These are phyloP conservation scores for Pycnonotus jocosus DNA, from an alignment of 2,113 vertebrate species.

Conservation along the genomic window DNA sequence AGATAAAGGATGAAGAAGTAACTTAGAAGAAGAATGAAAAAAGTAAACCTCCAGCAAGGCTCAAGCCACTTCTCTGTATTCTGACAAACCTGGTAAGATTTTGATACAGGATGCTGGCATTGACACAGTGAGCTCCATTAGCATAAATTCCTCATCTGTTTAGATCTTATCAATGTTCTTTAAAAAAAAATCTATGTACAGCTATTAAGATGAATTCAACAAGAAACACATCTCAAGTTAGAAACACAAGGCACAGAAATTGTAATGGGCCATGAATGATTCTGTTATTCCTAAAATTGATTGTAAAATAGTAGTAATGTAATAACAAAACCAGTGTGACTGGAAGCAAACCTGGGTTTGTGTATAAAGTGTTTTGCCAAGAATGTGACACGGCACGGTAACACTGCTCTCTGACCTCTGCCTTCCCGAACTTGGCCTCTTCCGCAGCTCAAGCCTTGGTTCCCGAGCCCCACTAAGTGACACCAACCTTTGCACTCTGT, in stretches of 20 bases:
- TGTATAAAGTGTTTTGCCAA: accelerated
- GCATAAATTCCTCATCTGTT: neutral
- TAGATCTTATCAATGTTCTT: neutral
- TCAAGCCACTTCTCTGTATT: neutral
- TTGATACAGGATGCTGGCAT: neutral
- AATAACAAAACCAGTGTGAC: accelerated
- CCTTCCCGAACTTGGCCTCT: accelerated
- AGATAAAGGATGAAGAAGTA: neutral
- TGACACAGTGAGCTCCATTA: neutral
- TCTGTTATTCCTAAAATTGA: neutral
- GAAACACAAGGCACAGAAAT: accelerated
- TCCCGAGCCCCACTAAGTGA: neutral
- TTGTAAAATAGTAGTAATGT: accelerated
- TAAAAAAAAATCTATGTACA: neutral
- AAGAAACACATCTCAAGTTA: neutral
- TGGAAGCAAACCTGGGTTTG: neutral
- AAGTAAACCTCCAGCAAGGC: neutral
- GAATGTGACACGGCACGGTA: accelerated
- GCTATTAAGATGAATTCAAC: neutral
- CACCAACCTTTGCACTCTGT: accelerated
- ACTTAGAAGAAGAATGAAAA: neutral
- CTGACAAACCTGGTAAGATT: neutral
- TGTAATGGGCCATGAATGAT: neutral
- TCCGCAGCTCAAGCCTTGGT: neutral
- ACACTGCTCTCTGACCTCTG: neutral